phyloP scores from a whole-genome alignment of 1,140 invertebrate species.

The Diorhabda carinulata region DNA sequence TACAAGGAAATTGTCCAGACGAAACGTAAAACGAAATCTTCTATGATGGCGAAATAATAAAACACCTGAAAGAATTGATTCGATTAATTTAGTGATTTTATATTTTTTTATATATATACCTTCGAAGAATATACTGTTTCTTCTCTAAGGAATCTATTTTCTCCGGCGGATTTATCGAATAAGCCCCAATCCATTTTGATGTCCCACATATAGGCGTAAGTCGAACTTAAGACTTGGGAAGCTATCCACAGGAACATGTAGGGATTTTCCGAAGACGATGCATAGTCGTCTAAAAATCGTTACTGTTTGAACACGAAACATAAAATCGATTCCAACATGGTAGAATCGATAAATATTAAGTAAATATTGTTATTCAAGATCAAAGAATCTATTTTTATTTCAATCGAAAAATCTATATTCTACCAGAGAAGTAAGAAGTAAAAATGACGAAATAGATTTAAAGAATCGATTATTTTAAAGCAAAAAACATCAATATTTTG shows the following conservation, averaged over 20 bases:
- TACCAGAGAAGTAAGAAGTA: too few species aligned
- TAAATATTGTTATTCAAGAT: too few species aligned
- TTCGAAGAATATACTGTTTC: constrained; percentile 75
- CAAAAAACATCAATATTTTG: too few species aligned
- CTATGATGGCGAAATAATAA: constrained; percentile 93
- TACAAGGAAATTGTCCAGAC: constrained; percentile 75
- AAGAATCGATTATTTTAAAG: too few species aligned
- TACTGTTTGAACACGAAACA: background rate
- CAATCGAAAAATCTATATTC: too few species aligned
- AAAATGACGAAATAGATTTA: too few species aligned
- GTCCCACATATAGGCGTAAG: constrained; percentile 91
- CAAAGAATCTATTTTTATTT: too few species aligned
- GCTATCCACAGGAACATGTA: constrained; percentile 79
- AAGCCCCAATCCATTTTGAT: constrained; percentile 98
- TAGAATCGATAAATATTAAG: too few species aligned
- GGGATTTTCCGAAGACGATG: constrained; percentile 64
- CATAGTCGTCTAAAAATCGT: constrained; percentile 56
- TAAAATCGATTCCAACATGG: too few species aligned
- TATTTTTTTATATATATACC: constrained; percentile 38
- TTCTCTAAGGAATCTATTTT: constrained; percentile 75
- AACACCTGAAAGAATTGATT: constrained; percentile 62
- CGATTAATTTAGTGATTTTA: background rate
- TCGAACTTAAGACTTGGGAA: constrained; percentile 70
- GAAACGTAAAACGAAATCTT: constrained; percentile 80
- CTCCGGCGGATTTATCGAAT: constrained; percentile 80